phyloP scores from a whole-genome alignment of 2,888 invertebrate genomes.

The Drosophila barbarae region DNA sequence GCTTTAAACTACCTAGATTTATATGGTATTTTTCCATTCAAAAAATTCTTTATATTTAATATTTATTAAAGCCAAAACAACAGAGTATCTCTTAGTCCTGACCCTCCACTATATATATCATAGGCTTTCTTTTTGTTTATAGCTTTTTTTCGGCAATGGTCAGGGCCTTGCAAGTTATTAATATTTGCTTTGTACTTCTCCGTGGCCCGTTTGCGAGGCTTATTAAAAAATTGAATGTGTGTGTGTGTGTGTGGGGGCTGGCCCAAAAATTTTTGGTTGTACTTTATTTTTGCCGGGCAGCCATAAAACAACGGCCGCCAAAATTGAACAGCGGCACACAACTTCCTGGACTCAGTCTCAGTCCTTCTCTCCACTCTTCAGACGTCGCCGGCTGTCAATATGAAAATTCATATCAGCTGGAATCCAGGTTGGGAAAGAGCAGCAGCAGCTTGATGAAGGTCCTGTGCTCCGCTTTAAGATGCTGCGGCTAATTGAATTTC shows the following conservation, averaged over 20 bases:
- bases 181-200: conserved; percentile 75
- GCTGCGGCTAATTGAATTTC: conserved; percentile 62
- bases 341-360: conserved; percentile 1
- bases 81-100: conserved; percentile 1
- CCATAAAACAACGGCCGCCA: conserved; percentile 70
- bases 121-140: conserved; percentile 13
- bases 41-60: neutral
- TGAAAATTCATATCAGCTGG: conserved; percentile 72
- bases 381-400: conserved; percentile 71
- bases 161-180: conserved; percentile 72
- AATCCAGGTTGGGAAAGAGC: neutral
- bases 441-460: conserved; percentile 20
- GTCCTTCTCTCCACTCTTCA: conserved; percentile 7
- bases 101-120: neutral
- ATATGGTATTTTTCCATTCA: neutral
- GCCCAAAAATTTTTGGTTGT: conserved; percentile 40
- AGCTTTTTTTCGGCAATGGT: conserved; percentile 41
- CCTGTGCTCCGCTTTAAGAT: conserved; percentile 50
- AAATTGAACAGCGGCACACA: conserved; percentile 59
- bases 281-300: conserved; percentile 16
- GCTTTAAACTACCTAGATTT: no score
- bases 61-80: neutral
- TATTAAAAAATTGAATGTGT: conserved; percentile 69
- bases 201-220: conserved; percentile 50
- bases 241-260: conserved; percentile 50